Conservation (phyloP, 92 coral and sea anemone species). For the Phenganax subtilis region DNA sequence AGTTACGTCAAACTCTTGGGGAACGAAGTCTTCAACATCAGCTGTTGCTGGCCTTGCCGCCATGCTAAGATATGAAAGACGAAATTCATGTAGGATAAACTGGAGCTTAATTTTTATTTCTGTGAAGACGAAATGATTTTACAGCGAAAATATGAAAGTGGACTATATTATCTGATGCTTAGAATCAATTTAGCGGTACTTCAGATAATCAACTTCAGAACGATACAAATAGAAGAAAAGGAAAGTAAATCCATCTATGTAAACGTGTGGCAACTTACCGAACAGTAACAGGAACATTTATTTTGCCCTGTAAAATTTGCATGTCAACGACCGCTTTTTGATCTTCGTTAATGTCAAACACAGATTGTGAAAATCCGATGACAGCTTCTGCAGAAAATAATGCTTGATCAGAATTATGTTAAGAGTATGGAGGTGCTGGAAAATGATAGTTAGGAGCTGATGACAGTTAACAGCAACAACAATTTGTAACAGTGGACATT, state of each 20-base stretch:
- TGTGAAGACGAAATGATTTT: no score
- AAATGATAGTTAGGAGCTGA: no score
- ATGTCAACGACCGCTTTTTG: background rate
- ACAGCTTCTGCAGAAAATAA: background rate
- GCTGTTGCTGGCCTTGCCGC: background rate
- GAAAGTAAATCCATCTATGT: no score
- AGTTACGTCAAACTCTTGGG: background rate
- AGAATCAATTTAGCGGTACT: no score
- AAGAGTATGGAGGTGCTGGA: no score
- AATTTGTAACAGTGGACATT: no score
- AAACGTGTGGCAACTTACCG: slow-evolving; percentile 1
- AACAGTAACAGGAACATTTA: slow-evolving; percentile 9
- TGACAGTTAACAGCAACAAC: no score
- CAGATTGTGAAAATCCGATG: background rate
- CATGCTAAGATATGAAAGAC: background rate
- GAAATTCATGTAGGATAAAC: background rate
- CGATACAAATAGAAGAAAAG: no score
- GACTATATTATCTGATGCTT: no score
- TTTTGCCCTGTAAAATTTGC: background rate
- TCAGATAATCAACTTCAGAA: no score
- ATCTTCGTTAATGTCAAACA: background rate
- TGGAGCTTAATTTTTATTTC: no score
- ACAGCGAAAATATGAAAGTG: no score
- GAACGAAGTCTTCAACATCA: background rate
- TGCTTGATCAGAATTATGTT: background rate